phyloP scores from a whole-genome alignment of 2,888 invertebrate species.

The Cyaniris semiargus region DNA sequence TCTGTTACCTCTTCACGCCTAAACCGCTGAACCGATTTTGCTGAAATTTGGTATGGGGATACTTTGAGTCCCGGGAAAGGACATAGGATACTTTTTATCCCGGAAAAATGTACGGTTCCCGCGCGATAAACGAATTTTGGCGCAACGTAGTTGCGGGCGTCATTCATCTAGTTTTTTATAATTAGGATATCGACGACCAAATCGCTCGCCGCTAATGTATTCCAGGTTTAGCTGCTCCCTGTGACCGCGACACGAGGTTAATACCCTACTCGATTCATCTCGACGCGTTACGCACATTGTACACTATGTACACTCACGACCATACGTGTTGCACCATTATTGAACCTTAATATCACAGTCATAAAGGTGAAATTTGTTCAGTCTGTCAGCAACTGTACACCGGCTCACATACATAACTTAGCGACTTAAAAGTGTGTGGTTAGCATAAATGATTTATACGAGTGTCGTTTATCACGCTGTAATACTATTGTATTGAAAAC shows the following conservation, averaged over 20 bases:
- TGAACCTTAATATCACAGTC: background rate
- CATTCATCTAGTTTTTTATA: background rate
- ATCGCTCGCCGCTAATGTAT: constrained; percentile 33
- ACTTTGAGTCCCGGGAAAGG: no score
- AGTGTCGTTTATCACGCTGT: background rate
- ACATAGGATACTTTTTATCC: no score
- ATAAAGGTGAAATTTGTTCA: background rate
- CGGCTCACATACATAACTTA: constrained; percentile 10
- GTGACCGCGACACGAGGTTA: constrained; percentile 61
- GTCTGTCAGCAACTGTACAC: background rate
- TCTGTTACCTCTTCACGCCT: no score
- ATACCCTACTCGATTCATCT: constrained; percentile 63
- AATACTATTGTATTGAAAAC: constrained; percentile 1
- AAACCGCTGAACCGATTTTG: no score
- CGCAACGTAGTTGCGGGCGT: no score
- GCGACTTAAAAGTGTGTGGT: constrained; percentile 3
- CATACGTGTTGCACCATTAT: background rate
- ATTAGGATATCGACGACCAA: background rate
- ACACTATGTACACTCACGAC: constrained; percentile 5
- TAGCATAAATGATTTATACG: constrained; percentile 13
- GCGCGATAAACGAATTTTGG: no score
- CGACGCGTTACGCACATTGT: constrained; percentile 35
- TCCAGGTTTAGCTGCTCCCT: constrained; percentile 32
- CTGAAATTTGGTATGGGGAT: no score
- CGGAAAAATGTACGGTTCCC: no score